Base-by-base conservation (phyloP, 2,113 vertebrate species). In the Bolborhynchus lineola region DNA sequence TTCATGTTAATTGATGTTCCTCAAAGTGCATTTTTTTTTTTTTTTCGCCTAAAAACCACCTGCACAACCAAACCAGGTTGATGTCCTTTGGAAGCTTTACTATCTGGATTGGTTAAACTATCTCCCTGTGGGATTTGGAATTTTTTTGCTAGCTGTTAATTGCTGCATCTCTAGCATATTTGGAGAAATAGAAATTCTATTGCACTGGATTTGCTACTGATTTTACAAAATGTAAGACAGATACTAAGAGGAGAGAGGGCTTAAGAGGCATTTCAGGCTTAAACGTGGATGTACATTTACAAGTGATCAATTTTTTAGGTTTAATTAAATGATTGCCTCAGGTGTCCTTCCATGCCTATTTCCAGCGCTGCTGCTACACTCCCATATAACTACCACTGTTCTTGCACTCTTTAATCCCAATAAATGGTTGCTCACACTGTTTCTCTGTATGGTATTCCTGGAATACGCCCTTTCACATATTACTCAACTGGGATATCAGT, bases 401-500 rank as follows among this genome's bases (percentile, higher is more conserved):
- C 57, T 86, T 96, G 81, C 92, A 95, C 75, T 83, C 75, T 59
- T 86, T 96, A 92, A 88, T 95, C 92, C 81, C 42, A 90, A 37
- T 71, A 96, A 96, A 92, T 64, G 62, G 57, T 88, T 96, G 83
- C 90, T 87, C 88, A 80, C 90, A 89, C 39, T 80, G 29, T 88
- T 84, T 71, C 68, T 79, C 59, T 62, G 79, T 63, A 93, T 94
- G 77, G 55, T 72, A 93, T 71, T 93, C 79, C 90, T 81, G 85
- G 92, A 84, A 91, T 57, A 81, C 11, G 11, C 50, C 91, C 97
- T 95, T 86, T 93, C 86, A 83, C 4, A 11, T 86, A 93, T 92
- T 86, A 96, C 75, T 71, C 91, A 96, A 76, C 81, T 71, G 59
- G 20, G 28, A 90, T 96, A 95, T 90, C 95, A 82, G 84, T 86